A percentile compares a stretch with the other conserved stretches of the same genome.
Evolutionary conservation across 2,113 vertebrate species (phyloP).

Genomic region (Seriola aureovittata): DNA sequence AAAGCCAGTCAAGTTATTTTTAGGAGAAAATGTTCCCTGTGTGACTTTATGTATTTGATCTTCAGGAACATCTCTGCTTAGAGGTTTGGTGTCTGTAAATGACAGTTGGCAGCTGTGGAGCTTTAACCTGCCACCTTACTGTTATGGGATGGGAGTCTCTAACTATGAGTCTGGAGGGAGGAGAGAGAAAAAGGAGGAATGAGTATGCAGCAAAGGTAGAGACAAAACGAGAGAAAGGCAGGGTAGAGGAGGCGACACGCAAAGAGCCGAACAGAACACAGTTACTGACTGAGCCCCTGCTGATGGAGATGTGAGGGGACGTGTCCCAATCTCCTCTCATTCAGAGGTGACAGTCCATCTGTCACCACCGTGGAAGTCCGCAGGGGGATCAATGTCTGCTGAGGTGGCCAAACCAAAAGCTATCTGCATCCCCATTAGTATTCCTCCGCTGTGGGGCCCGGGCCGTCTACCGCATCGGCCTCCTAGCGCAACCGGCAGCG

Average conservation of each 20-base stretch:
- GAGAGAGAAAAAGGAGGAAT: background rate
- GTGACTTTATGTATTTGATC: constrained; percentile 28
- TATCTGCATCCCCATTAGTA: constrained; percentile 86
- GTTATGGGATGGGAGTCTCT: constrained; percentile 1
- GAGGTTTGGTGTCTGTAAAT: constrained; percentile 10
- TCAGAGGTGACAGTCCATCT: constrained; percentile 83
- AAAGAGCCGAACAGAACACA: constrained; percentile 13
- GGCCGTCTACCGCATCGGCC: constrained; percentile 61
- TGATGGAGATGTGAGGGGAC: constrained; percentile 64
- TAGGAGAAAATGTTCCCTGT: constrained; percentile 3
- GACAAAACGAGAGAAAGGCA: constrained; percentile 24
- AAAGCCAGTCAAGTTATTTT: constrained; percentile 26
- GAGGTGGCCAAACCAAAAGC: constrained; percentile 83
- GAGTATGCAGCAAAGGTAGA: background rate
- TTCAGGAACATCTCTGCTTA: constrained; percentile 17
- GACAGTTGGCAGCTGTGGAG: constrained; percentile 41
- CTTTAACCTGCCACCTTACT: constrained; percentile 47
- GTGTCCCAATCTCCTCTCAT: constrained; percentile 72
- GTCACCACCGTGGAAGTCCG: constrained; percentile 76
- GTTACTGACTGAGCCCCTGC: constrained; percentile 30
- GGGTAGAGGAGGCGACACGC: background rate
- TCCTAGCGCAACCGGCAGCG: constrained; percentile 55
- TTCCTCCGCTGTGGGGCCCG: constrained; percentile 69
- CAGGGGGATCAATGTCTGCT: constrained; percentile 85
- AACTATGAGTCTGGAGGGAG: constrained; percentile 1